phyloP scores from a whole-genome alignment of 2,113 vertebrate species.

The Stegostoma tigrinum region DNA sequence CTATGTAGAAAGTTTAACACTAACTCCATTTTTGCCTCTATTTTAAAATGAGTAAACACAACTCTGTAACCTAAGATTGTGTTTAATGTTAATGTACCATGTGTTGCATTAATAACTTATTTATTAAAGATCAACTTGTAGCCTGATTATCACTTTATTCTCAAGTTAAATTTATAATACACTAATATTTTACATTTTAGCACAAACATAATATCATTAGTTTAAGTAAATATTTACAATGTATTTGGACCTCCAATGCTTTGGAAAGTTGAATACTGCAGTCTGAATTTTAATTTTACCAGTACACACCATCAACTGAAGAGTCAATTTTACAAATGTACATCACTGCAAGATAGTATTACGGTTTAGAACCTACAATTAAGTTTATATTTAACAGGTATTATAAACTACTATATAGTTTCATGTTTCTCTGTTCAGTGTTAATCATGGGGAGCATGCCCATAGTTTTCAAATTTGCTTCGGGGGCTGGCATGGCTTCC shows the following conservation, averaged over 20 bases:
- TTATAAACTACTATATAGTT: no score
- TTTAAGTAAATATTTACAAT: background rate
- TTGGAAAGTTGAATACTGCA: background rate
- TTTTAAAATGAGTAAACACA: background rate
- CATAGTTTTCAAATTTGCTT: background rate
- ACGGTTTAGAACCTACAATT: background rate
- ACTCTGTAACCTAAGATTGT: background rate
- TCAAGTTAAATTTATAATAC: background rate
- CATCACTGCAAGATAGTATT: background rate
- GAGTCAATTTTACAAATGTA: background rate
- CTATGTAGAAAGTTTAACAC: background rate
- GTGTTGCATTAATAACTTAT: background rate
- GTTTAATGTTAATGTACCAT: background rate
- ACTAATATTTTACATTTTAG: background rate
- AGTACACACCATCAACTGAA: background rate
- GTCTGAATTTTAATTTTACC: background rate
- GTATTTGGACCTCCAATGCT: background rate
- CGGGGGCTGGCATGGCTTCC: background rate
- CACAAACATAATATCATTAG: background rate
- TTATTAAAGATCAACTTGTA: background rate
- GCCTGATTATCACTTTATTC: background rate
- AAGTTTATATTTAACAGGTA: no score
- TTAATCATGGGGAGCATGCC: background rate
- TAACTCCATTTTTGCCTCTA: background rate
- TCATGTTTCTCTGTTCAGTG: background rate